Percentiles rank a stretch among this genome's conserved stretches.
These are phyloP conservation scores for Athene noctua DNA, from an alignment of 2,113 vertebrate genomes.

Conservation along the genomic window DNA sequence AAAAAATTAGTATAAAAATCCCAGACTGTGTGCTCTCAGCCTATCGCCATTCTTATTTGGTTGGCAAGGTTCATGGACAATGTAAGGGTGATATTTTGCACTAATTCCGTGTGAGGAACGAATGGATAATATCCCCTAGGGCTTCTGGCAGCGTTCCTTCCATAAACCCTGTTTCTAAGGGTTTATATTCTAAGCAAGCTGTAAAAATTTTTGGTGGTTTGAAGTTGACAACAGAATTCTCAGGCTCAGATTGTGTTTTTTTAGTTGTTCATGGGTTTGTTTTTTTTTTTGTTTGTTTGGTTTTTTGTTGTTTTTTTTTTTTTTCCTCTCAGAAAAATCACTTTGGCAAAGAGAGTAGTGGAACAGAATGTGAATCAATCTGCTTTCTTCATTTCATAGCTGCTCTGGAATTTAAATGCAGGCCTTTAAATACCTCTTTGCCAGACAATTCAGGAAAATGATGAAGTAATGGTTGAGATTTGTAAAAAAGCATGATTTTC, in stretches of 20 bases:
- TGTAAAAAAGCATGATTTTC: not conserved
- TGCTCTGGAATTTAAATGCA: conserved; percentile 6
- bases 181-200: not conserved
- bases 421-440: conserved; percentile 7
- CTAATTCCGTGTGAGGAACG: not conserved
- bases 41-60: not conserved
- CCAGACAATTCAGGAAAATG: conserved; percentile 12
- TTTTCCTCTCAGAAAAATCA: not conserved
- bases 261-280: not conserved
- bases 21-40: not conserved
- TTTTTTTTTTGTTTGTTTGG: not conserved
- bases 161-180: not conserved
- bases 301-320: not conserved
- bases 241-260: not conserved
- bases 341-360: conserved; percentile 31
- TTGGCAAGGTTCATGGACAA: not conserved
- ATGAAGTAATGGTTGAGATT: not conserved
- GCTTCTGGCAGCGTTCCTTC: not conserved
- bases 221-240: not conserved
- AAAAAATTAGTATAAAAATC: conserved; percentile 18
- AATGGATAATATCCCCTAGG: not conserved
- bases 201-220: not conserved
- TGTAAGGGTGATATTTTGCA: not conserved
- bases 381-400: conserved; percentile 31
- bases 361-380: conserved; percentile 60